Evolutionary conservation across 2,797 vertebrate genomes (phyloP), one percentile per base, ranked within the genome.

Genomic region (Myotis pilosus): DNA sequence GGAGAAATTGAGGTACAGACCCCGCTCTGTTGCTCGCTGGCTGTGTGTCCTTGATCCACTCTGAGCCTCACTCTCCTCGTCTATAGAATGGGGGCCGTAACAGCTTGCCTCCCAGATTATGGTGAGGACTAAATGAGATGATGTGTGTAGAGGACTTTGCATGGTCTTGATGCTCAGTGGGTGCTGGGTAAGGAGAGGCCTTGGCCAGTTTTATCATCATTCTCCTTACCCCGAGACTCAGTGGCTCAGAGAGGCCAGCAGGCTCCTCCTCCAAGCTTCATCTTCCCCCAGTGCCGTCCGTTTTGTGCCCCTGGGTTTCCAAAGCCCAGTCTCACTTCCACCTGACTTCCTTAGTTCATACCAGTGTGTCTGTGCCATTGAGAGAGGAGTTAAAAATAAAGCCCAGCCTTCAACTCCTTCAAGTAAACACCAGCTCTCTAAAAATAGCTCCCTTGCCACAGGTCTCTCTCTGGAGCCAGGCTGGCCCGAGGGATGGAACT

Each of bases 341-440:
- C 83, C 74, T 80, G 20, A 87, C 94, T 96, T 95, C 92, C 94
- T 71, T 28, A 74, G 64, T 33, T 69, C 78, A 36, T 12, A 87
- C 68, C 69, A 88, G 87, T 0, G 13, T 72, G 75, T 51, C 83
- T 36, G 69, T 89, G 89, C 76, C 84, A 28, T 20, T n/a, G 78
- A 71, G 76, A 91, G 53, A 25, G 62, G 85, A 94, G 95, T 92
- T 96, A 96, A 97, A 96, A 97, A 96, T 97, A 97, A 95, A 96
- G 74, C 90, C 71, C 87, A 17, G 60, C 66, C 87, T 94, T 92
- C 71, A 92, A 30, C 92, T 88, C 92, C 79, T 93, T 78, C 90
- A 92, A 75, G 94, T 95, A 96, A 96, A 95, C 92, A 96, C 96
- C 92, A 95, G 69, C 74, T 68, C 36, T 81, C 96, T 95, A 94